Conservation (phyloP, 1,140 invertebrate genomes). For the Ostrea denselamellosa region DNA sequence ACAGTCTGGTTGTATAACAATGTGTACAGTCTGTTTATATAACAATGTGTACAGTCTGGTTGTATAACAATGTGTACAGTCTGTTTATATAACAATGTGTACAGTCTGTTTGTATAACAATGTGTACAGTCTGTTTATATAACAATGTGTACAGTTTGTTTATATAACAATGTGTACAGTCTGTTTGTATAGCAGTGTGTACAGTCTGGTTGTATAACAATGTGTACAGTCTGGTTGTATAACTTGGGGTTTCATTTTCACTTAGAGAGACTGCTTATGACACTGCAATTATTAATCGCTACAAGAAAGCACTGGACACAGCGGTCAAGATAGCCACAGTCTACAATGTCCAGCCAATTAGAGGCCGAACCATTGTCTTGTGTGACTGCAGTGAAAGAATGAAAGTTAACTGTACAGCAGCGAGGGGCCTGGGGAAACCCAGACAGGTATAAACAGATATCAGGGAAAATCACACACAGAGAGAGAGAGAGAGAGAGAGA, state of each 20-base stretch:
- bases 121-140: background rate
- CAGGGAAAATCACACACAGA: background rate
- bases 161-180: background rate
- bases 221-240: background rate
- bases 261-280: conserved; percentile 74
- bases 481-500: too few species aligned
- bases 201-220: background rate
- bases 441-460: conserved; percentile 63
- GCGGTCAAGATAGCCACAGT: conserved; percentile 79
- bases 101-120: background rate
- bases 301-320: conserved; percentile 77
- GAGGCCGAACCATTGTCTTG: conserved; percentile 77
- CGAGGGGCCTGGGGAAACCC: conserved; percentile 76
- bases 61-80: background rate
- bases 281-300: conserved; percentile 69
- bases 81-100: background rate
- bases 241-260: background rate
- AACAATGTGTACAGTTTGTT: background rate
- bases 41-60: background rate
- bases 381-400: conserved; percentile 71
- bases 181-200: too few species aligned
- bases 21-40: background rate
- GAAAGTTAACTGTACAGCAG: conserved; percentile 70
- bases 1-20: background rate
- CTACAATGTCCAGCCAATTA: conserved; percentile 79